Base-by-base conservation (phyloP, 2,888 invertebrate species). In the Bruchidius siliquastri region DNA sequence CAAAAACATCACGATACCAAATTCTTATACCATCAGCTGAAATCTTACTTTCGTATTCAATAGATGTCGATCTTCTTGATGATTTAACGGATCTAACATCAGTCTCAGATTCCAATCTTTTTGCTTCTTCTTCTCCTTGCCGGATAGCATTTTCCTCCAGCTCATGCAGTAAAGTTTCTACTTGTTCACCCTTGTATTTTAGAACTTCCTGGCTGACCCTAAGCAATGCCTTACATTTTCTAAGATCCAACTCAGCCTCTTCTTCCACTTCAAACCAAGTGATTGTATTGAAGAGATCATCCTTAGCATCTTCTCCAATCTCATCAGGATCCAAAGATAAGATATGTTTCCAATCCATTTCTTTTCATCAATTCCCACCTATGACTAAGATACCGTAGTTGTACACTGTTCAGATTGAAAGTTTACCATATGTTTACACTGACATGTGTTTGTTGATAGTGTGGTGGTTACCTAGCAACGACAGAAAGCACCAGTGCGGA, bases 161-260 rank as follows among this genome's bases (percentile, higher is more conserved):
- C 82, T 89, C 89, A 32, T 88, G 84, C 13, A 89, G 82, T 71
- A 90, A 80, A 2, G 88, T 88, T 78, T 89, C 89, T 0, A 90
- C 89, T 89, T 93, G 92, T 85, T 92, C 92, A 75, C 89, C 90
- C 87, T 92, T 93, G 78, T 89, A 90, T 81, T 91, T 91, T 70
- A 93, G 83, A 80, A 92, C 89, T 85, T 92, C 92, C 83, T 92
- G 92, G n/a, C 90, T 87, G 2, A 92, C 84, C 81, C 88, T 88
- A 81, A 92, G 89, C 22, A 92, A 84, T 4, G 87, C 87, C 82
- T 89, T 88, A 72, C 90, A 86, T 82, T 90, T 90, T 22, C 88
- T 85, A 75, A 89, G 86, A 81, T 90, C 89, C 0, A 90, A 82
- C 80, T 89, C 88, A 32, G 90, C 89, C 79, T 89, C 88, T 70